A percentile compares a stretch with the other conserved stretches of the same genome.
These are phyloP conservation scores for Pardalotus punctatus DNA, from an alignment of 2,113 vertebrate genomes.

Conservation along the genomic window DNA sequence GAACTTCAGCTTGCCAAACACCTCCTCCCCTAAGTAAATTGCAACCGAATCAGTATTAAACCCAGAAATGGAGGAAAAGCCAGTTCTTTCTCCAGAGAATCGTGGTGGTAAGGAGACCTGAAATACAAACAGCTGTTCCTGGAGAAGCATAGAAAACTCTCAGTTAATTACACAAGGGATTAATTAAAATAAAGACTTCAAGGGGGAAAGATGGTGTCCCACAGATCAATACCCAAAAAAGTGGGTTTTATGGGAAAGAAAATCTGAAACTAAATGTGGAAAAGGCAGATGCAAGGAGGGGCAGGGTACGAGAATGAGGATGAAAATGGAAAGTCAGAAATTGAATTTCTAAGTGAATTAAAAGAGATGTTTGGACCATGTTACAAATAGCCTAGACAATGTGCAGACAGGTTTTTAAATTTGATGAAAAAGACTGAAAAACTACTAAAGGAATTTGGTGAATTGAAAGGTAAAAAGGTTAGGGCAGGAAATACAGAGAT, in stretches of 20 bases:
- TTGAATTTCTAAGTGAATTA: not conserved
- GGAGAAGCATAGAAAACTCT: not conserved
- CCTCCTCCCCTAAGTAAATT: not conserved
- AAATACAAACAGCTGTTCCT: not conserved
- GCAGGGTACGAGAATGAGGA: not conserved
- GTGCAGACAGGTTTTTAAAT: not conserved
- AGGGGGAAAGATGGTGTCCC: not conserved
- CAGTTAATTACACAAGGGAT: not conserved
- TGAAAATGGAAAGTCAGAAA: not conserved
- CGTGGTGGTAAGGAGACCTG: not conserved
- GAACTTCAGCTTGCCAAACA: not conserved
- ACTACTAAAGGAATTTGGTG: not conserved
- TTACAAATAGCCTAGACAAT: not conserved
- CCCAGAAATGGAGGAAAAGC: not conserved
- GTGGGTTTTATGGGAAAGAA: not conserved
- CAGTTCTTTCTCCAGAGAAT: not conserved
- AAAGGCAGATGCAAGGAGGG: not conserved
- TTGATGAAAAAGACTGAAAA: not conserved
- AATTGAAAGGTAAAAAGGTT: not conserved
- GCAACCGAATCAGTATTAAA: not conserved
- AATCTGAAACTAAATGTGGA: not conserved
- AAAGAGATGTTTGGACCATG: not conserved
- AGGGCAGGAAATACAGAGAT: not conserved
- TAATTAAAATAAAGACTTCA: not conserved
- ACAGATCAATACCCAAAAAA: not conserved